Evolutionary conservation across 2,888 invertebrate species (phyloP), one percentile per base, ranked within the genome.

Genomic region (Phymatocera aterrima): DNA sequence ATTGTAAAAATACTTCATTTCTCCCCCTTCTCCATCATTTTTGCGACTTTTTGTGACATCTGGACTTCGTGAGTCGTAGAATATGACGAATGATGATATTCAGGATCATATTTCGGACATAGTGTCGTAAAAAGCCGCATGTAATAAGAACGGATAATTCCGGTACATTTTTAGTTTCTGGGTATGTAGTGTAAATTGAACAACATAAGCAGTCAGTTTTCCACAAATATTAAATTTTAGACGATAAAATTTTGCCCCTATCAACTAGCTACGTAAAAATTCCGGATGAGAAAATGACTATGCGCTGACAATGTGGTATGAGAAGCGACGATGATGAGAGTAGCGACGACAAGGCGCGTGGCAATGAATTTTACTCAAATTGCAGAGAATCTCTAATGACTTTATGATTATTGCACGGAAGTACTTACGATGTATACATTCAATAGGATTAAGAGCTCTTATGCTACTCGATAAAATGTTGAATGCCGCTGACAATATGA

Each of bases 1-100:
- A n/a, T n/a, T n/a, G n/a, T n/a, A n/a, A n/a, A 57, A 24, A 57
- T 57, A 40, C 4, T 40, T 5, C 40, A 40, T 64, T 18, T 34
- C 37, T 37, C 37, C 37, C 18, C 34, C 43, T 18, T 18, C n/a
- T 21, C n/a, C n/a, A n/a, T 43, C 21, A 34, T 51, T 37, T 64
- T 64, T 34, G 2, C n/a, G n/a, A 18, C 21, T 8, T 37, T 64
- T 37, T 10, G 21, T 37, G 18, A 37, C 24, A 64, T 64, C 24
- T 12, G n/a, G 10, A 3, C 21, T 34, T 10, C 37, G 37, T 64
- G 37, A 31, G 64, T 64, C 64, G 64, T 64, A 21, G 37, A 64
- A 64, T 64, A 8, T 64, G 37, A 64, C 37, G 64, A 64, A 64
- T 64, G 24, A 64, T 64, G 57, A 15, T 28, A 57, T 64, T 64